Evolutionary conservation across 2,113 vertebrate genomes (phyloP), one percentile per base, ranked within the genome.

Genomic region (Ranitomeya variabilis): DNA sequence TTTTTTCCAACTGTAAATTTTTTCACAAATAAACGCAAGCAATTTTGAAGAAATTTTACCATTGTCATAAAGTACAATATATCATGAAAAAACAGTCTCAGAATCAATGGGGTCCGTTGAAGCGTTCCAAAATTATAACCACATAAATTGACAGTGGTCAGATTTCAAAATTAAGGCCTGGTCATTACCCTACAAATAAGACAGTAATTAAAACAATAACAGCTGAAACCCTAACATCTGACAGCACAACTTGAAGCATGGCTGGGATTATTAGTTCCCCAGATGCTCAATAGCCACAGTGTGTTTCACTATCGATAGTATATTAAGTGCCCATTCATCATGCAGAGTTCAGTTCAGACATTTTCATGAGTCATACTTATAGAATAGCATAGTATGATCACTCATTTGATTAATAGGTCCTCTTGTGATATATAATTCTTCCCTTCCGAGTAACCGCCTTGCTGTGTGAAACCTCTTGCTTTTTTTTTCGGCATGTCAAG

Each of bases 401-500:
- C 16, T 66, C 45, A 83, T 83, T 83, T 69, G 62, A 67, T 66
- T 83, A 67, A 83, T 23, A 67, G 62, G 37, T 21, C 62, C 81
- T 52, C 62, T 80, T 69, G 77, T 55, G 64, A 69, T 64, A 80
- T 19, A 87, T 64, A 52, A 57, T 87, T 87, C 86, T 87, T 79
- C 51, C 52, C 19, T 59, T 69, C 59, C 51, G 14, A 57, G 64
- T 67, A 55, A 31, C 62, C n/a, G 45, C 26, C 78, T 80, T 80
- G 45, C 52, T 57, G 57, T 21, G 52, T 67, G 74, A 64, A 66
- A 21, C 60, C 37, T 80, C 26, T 37, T 26, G 52, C 78, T 57
- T 80, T 57, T 80, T 57, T 80, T 57, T 87, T 80, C 77, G 71
- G 26, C 77, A 71, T 71, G 51, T 87, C 83, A 85, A 74, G 83